Base-by-base conservation (phyloP, 2,797 vertebrate genomes). In the Pantherophis alleghaniensis region DNA sequence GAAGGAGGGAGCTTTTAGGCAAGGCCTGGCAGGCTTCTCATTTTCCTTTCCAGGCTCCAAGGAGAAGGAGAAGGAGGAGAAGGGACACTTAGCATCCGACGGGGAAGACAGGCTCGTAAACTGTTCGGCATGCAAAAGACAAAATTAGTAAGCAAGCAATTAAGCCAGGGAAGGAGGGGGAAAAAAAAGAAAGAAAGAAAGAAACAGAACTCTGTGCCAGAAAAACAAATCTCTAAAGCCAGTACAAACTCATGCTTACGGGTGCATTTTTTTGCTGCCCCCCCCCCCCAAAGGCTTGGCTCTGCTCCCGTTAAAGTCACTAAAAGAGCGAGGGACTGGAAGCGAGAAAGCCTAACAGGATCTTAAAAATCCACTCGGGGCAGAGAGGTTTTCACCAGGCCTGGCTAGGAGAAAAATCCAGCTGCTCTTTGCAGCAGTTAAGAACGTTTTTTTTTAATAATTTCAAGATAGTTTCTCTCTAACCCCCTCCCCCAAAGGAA, bases 1-100 rank as follows among this genome's bases (percentile, higher is more conserved):
- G 18, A n/a, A 53, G 28, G 20, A 5, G 20, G 51, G 53, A 2
- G 42, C 10, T 51, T 3, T 24, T 26, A 2, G 16, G 18, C 4
- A 18, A 28, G 10, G 18, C 5, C 14, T 13, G 4, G 22, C 16
- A 32, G n/a, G 0, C 2, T n/a, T 37, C 10, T 2, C n/a, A 16
- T 2, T 56, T n/a, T 2, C 12, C 10, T 24, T 24, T 51, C 61
- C 37, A 47, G 24, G 14, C 51, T 61, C 20, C 10, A 11, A 5
- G 88, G 32, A 24, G 55, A 51, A 47, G 26, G 26, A 24, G 56
- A 18, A 57, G 57, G 55, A 57, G 57, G 55, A 56, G 55, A 53
- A 3, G 32, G 56, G 28, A n/a, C 9, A 32, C 20, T 79, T n/a
- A 24, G 20, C 3, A 74, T 11, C 53, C 9, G 1, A 5, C 3